These are phyloP conservation scores for Oceanodroma tethys DNA, from an alignment of 2,113 vertebrate genomes.

Conservation along the genomic window DNA sequence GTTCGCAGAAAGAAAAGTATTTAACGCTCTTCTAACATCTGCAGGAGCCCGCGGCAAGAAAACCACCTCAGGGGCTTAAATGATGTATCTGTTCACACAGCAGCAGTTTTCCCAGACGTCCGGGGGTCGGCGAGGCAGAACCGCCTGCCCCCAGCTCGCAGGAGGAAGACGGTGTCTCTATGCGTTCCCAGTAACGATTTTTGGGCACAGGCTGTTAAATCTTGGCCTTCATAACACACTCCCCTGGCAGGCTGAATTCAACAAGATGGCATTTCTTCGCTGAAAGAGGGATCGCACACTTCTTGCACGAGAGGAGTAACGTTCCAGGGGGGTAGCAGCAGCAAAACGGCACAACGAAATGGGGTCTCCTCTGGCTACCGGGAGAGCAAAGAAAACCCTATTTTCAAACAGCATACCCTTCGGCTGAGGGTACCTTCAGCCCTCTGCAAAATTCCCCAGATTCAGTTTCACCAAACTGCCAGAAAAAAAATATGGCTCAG, in stretches of 20 bases:
- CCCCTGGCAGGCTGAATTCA: background rate
- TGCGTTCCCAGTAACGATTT: background rate
- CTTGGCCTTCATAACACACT: background rate
- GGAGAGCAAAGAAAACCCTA: background rate
- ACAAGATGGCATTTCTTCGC: background rate
- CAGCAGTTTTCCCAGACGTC: background rate
- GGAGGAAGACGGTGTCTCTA: background rate
- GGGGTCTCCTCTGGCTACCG: background rate
- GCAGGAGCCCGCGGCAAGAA: background rate
- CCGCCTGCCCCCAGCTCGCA: fast-evolving
- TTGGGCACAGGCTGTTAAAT: background rate
- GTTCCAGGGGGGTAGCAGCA: background rate
- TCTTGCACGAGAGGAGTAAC: background rate
- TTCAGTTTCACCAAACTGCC: background rate
- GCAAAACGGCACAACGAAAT: background rate
- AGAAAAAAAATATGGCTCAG: background rate
- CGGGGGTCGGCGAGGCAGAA: background rate
- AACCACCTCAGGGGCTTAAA: background rate
- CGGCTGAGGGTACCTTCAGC: background rate
- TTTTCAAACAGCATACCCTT: background rate
- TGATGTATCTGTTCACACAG: background rate
- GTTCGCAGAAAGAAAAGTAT: background rate
- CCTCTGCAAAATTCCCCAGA: background rate
- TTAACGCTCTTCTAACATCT: background rate
- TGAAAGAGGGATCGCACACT: background rate